A percentile compares a stretch with the other conserved stretches of the same genome.
These are phyloP conservation scores for Apostichopus japonicus DNA, from an alignment of 35 echinoderm and acorn worm genomes.

Conservation along the genomic window DNA sequence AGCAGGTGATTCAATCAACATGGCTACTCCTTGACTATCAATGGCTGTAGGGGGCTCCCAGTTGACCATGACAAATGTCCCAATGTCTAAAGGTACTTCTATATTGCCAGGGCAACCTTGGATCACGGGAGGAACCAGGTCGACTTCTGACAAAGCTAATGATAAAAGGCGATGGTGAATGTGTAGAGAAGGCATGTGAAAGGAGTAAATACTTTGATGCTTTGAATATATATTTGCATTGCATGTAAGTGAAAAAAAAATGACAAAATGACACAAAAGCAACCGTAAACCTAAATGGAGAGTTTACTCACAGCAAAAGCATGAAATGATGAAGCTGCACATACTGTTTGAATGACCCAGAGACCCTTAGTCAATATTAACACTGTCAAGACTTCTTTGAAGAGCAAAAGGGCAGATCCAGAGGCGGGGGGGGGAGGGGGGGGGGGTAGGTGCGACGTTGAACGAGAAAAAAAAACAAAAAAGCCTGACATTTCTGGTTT, in stretches of 20 bases:
- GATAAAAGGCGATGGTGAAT: background rate
- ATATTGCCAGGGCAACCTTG: slow-evolving; percentile 37
- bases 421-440: no score
- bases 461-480: no score
- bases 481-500: no score
- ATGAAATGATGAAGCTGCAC: no score
- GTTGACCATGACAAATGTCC: slow-evolving; percentile 14
- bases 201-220: background rate
- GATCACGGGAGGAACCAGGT: background rate
- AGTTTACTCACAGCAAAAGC: no score
- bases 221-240: background rate
- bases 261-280: background rate
- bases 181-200: background rate
- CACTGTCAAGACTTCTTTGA: no score
- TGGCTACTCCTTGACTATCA: background rate
- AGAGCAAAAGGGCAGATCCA: background rate
- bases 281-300: background rate
- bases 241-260: no score
- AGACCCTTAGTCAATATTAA: no score
- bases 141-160: background rate
- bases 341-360: no score
- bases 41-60: slow-evolving; percentile 3
- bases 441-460: no score
- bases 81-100: background rate
- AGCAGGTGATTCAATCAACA: slow-evolving; percentile 14